These are phyloP conservation scores for Rynchops niger DNA, from an alignment of 2,113 vertebrate species.

Conservation along the genomic window DNA sequence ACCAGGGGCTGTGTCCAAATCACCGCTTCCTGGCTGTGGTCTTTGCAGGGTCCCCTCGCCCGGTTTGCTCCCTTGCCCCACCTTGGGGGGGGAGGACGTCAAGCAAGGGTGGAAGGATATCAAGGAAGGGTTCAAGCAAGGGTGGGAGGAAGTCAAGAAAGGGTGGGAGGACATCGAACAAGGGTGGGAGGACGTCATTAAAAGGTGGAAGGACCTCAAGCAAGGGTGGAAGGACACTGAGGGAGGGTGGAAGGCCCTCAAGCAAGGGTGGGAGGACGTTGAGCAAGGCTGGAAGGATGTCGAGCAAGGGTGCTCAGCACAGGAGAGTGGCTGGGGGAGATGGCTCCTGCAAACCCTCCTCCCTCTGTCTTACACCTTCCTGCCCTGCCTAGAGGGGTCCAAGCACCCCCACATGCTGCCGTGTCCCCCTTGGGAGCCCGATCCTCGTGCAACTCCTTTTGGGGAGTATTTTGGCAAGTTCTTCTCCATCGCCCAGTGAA, in stretches of 20 bases:
- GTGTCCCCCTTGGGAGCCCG: not conserved
- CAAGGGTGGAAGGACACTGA: too few relatives aligned
- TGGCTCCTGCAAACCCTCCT: not conserved
- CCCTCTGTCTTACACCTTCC: not conserved
- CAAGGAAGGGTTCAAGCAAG: not conserved
- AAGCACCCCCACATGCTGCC: fast-evolving
- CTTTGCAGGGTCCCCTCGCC: not conserved
- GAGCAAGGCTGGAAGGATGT: not conserved
- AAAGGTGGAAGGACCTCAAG: too few relatives aligned
- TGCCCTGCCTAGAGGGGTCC: not conserved
- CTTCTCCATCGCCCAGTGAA: not conserved
- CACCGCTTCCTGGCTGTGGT: fast-evolving
- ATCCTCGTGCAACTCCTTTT: fast-evolving
- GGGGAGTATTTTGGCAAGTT: not conserved
- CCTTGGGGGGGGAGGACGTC: not conserved
- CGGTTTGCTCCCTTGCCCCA: not conserved
- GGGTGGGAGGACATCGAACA: too few relatives aligned
- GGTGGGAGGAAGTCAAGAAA: too few relatives aligned
- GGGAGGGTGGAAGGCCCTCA: too few relatives aligned
- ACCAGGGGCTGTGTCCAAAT: not conserved
- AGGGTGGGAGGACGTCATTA: too few relatives aligned
- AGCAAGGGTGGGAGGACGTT: not conserved
- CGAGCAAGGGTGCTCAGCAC: not conserved
- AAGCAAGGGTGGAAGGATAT: not conserved
- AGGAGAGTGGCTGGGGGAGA: fast-evolving